These are phyloP conservation scores for Cheilosia impressa DNA, from an alignment of 2,888 invertebrate species.

Conservation along the genomic window DNA sequence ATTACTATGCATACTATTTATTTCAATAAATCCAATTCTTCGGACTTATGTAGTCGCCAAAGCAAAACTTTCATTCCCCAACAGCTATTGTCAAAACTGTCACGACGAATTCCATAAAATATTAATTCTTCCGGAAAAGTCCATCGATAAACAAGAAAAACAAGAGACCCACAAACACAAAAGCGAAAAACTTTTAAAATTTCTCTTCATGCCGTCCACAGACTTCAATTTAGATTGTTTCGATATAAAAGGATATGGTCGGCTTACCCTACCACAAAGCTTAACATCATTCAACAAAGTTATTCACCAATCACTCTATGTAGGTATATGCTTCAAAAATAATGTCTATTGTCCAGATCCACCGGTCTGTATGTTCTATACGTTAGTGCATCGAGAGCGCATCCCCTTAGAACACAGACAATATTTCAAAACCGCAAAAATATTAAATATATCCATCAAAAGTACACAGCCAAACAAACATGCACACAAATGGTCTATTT, in stretches of 20 bases:
- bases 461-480: neutral
- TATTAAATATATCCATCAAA: conserved; percentile 12
- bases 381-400: neutral
- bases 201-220: neutral
- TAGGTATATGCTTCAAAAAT: neutral
- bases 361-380: neutral
- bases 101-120: neutral
- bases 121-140: neutral
- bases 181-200: neutral
- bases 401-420: conserved; percentile 1
- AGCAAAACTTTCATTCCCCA: neutral
- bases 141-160: conserved; percentile 3
- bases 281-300: conserved; percentile 30
- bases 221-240: conserved; percentile 1
- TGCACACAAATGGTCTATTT: neutral
- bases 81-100: neutral
- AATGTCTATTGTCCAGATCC: conserved; percentile 4
- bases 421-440: conserved; percentile 15
- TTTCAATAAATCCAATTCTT: neutral
- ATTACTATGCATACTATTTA: neutral
- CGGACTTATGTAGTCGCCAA: neutral
- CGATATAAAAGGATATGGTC: neutral
- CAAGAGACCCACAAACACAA: neutral
- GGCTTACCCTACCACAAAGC: neutral
- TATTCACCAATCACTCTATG: neutral